These are phyloP conservation scores for Sarcophaga caerulescens DNA, from an alignment of 2,888 invertebrate genomes.

Conservation along the genomic window DNA sequence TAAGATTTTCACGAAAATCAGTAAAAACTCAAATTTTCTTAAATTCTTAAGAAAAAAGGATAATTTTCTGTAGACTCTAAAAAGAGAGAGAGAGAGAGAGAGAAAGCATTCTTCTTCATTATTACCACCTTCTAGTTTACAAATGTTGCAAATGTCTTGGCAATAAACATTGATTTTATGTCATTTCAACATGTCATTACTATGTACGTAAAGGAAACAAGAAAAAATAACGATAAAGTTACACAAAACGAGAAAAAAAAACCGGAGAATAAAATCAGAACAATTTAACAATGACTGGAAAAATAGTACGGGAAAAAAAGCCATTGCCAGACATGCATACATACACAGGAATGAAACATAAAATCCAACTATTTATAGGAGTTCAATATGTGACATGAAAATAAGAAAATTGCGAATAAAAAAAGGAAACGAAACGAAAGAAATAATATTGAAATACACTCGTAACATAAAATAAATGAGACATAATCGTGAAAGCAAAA, in stretches of 20 bases:
- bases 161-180: conserved; percentile 68
- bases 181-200: conserved; percentile 68
- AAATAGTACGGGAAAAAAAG: not conserved
- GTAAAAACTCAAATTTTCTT: not conserved
- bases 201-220: conserved; percentile 39
- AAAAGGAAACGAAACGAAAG: no score
- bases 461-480: conserved; percentile 63
- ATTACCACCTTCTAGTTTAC: conserved; percentile 56
- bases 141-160: conserved; percentile 66
- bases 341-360: conserved; percentile 33
- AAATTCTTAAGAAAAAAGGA: not conserved
- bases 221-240: conserved; percentile 30
- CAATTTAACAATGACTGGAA: conserved; percentile 60
- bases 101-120: conserved; percentile 1
- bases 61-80: not conserved
- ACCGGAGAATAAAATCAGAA: conserved; percentile 59
- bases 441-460: conserved; percentile 47
- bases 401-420: not conserved
- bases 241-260: conserved; percentile 12
- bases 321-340: not conserved
- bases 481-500: conserved; percentile 61
- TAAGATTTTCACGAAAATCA: no score
- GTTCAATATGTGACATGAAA: conserved; percentile 36
- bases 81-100: no score
- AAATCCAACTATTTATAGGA: conserved; percentile 57